Conservation (phyloP, 1,140 invertebrate genomes). For the Leptinotarsa lineolata region DNA sequence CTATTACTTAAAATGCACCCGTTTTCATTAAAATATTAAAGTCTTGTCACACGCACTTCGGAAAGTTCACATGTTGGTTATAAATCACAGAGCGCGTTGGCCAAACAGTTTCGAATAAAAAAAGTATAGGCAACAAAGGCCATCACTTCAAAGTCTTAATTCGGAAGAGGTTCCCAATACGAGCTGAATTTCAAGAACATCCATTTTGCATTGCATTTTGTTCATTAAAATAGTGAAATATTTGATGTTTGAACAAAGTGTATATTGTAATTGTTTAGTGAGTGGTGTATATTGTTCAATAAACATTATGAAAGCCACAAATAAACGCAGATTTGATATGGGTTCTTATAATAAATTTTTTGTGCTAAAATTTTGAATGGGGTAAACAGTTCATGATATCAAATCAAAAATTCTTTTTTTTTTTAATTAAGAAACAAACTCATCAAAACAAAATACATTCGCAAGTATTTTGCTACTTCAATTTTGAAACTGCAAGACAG, state of each 20-base stretch:
- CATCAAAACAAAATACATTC: too few species aligned
- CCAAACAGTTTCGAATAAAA: slow-evolving; percentile 31
- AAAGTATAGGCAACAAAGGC: not conserved
- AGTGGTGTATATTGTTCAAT: too few species aligned
- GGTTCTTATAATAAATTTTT: too few species aligned
- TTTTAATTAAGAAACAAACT: too few species aligned
- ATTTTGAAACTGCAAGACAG: too few species aligned
- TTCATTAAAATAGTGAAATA: not conserved
- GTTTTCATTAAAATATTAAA: slow-evolving; percentile 39
- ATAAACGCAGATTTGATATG: too few species aligned
- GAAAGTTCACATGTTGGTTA: slow-evolving; percentile 38
- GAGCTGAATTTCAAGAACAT: not conserved
- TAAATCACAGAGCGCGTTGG: slow-evolving; percentile 49
- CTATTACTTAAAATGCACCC: slow-evolving; percentile 45
- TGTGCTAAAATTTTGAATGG: too few species aligned
- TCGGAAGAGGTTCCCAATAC: not conserved
- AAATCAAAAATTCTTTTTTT: too few species aligned
- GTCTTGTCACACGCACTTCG: slow-evolving; percentile 43
- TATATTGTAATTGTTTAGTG: not conserved
- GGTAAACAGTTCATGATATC: too few species aligned
- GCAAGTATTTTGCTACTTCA: too few species aligned
- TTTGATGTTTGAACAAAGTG: not conserved
- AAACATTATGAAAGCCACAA: too few species aligned
- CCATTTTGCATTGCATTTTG: not conserved
- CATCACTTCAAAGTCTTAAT: slow-evolving; percentile 3